phyloP scores from a whole-genome alignment of 2,888 invertebrate species.

The Shargacucullia verbasci region DNA sequence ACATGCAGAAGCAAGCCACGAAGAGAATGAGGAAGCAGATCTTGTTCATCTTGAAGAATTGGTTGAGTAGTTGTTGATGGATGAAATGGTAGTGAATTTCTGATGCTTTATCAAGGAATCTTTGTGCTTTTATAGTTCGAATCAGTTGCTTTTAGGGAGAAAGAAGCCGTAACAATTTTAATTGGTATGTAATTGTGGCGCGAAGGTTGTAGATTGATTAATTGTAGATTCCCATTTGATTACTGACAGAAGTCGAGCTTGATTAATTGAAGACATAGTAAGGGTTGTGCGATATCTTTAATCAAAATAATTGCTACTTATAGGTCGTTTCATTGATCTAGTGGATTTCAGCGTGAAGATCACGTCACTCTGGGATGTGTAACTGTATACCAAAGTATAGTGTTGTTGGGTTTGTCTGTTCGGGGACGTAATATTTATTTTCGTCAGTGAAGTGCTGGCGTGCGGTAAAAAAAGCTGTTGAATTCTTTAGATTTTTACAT shows the following conservation, averaged over 20 bases:
- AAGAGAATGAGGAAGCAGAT: slow-evolving; percentile 64
- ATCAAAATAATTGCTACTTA: neutral
- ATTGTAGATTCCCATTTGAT: slow-evolving; percentile 14
- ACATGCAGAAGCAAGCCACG: slow-evolving; percentile 68
- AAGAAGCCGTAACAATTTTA: slow-evolving; percentile 41
- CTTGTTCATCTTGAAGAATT: slow-evolving; percentile 69
- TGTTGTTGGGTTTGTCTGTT: too few relatives aligned
- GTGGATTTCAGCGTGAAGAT: too few relatives aligned
- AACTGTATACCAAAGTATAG: too few relatives aligned
- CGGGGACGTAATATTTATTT: too few relatives aligned
- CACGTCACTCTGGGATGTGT: too few relatives aligned
- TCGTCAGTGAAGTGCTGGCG: too few relatives aligned
- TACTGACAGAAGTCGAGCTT: neutral
- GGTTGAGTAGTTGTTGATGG: slow-evolving; percentile 4
- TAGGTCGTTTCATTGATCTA: neutral
- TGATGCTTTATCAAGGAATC: slow-evolving; percentile 18
- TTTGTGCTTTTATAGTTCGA: slow-evolving; percentile 37
- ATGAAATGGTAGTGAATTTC: slow-evolving; percentile 3
- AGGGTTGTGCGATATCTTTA: too few relatives aligned
- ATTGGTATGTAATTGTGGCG: slow-evolving; percentile 35
- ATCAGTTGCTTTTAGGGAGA: neutral
- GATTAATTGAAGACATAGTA: slow-evolving; percentile 24
- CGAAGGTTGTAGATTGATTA: slow-evolving; percentile 18
- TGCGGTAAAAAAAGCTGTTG: too few relatives aligned
- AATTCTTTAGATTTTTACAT: too few relatives aligned